Evolutionary conservation across 2,113 vertebrate genomes (phyloP).

Genomic region (Oxygymnocypris stewartii): DNA sequence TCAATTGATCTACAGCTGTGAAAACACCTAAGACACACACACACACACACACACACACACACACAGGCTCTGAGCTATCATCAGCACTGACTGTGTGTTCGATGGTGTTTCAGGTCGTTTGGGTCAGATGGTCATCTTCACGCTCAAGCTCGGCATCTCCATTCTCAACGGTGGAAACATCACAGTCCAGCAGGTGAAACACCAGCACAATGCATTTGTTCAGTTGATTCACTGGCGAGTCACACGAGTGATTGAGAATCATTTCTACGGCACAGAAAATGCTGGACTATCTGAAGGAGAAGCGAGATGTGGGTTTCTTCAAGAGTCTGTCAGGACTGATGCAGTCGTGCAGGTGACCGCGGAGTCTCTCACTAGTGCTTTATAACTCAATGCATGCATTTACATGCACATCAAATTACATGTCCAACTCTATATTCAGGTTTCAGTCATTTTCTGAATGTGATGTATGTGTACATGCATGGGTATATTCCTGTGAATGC

Average conservation of each 20-base stretch:
- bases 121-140: conserved; percentile 89
- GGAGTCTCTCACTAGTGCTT: too few relatives aligned
- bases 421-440: too few relatives aligned
- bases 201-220: not conserved
- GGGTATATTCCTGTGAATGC: too few relatives aligned
- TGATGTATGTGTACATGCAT: too few relatives aligned
- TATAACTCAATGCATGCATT: not conserved
- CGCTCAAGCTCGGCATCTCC: conserved; percentile 93
- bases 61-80: not conserved
- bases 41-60: conserved; percentile 14
- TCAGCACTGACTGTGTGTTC: not conserved
- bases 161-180: conserved; percentile 94
- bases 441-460: too few relatives aligned
- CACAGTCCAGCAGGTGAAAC: conserved; percentile 90
- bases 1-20: too few relatives aligned
- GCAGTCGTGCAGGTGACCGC: conserved; percentile 93
- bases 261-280: conserved; percentile 84
- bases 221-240: not conserved
- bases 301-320: conserved; percentile 95
- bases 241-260: not conserved
- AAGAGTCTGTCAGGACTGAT: conserved; percentile 95
- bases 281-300: conserved; percentile 96
- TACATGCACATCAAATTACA: not conserved
- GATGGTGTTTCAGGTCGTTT: conserved; percentile 79
- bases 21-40: not conserved